Conservation (phyloP, 2,797 vertebrate genomes). For the Protonibea diacanthus region DNA sequence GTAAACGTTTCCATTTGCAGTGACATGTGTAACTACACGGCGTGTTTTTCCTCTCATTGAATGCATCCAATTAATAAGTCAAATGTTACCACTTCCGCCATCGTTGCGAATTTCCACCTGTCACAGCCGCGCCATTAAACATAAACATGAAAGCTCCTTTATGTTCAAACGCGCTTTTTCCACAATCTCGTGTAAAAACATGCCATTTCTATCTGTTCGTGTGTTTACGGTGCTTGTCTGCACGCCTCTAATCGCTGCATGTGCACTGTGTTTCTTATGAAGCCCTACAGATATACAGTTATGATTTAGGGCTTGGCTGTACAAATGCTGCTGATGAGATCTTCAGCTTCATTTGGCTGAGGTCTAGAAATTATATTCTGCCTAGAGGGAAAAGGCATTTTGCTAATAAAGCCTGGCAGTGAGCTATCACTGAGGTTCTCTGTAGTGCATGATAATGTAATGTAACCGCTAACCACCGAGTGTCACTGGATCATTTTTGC, state of each 20-base stretch:
- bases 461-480: conserved; percentile 22
- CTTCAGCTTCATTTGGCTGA: conserved; percentile 65
- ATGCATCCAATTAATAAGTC: conserved; percentile 27
- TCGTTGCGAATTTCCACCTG: background rate
- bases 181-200: background rate
- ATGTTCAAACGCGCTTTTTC: conserved; percentile 23
- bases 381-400: conserved; percentile 45
- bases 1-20: background rate
- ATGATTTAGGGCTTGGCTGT: conserved; percentile 18
- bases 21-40: background rate
- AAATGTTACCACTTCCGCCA: conserved; percentile 14
- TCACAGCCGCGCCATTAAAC: conserved; percentile 24
- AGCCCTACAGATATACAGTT: conserved; percentile 22
- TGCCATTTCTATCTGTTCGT: background rate
- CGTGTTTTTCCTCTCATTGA: background rate
- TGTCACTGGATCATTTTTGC: conserved; percentile 36
- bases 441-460: conserved; percentile 46
- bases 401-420: conserved; percentile 57
- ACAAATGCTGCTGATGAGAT: conserved; percentile 61
- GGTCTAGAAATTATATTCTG: conserved; percentile 47
- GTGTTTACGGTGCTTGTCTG: conserved; percentile 23
- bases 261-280: conserved; percentile 1
- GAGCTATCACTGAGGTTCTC: conserved; percentile 54
- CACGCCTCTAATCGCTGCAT: conserved; percentile 23
- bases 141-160: conserved; percentile 35